phyloP scores from a whole-genome alignment of 92 coral and sea anemone genomes.

The Nematostella vectensis region DNA sequence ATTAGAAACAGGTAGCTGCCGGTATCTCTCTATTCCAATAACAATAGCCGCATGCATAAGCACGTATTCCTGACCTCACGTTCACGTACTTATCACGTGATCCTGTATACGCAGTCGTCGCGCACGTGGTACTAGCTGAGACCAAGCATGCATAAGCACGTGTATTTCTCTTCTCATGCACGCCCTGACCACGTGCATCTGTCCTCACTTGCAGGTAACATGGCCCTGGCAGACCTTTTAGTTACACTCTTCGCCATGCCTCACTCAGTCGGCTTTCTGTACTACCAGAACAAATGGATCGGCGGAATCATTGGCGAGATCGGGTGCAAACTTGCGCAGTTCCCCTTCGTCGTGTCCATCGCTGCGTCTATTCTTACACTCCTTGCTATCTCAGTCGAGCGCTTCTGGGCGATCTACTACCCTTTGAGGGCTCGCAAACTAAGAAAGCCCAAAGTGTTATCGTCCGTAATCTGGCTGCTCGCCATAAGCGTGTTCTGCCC shows the following conservation, averaged over 20 bases:
- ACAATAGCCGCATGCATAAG: too few relatives aligned
- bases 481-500: conserved; percentile 49
- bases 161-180: too few relatives aligned
- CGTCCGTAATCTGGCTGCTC: conserved; percentile 40
- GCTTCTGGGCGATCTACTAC: conserved; percentile 45
- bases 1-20: too few relatives aligned
- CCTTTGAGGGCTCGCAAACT: conserved; percentile 25
- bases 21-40: too few relatives aligned
- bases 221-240: conserved; percentile 68
- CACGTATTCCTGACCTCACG: too few relatives aligned
- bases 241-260: conserved; percentile 69
- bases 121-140: too few relatives aligned
- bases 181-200: too few relatives aligned
- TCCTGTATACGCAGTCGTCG: too few relatives aligned
- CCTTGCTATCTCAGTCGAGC: conserved; percentile 41
- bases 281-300: conserved; percentile 44
- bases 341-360: conserved; percentile 47
- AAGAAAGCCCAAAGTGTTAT: conserved; percentile 27
- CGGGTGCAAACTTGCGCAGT: conserved; percentile 59
- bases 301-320: conserved; percentile 46
- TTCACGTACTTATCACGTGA: too few relatives aligned
- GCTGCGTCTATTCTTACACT: conserved; percentile 67
- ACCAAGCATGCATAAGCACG: too few relatives aligned
- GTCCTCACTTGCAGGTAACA: too few relatives aligned
- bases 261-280: conserved; percentile 32